Evolutionary conservation across 2,888 invertebrate genomes (phyloP), one percentile per base, ranked within the genome.

Genomic region (Pristionchus entomophagus): DNA sequence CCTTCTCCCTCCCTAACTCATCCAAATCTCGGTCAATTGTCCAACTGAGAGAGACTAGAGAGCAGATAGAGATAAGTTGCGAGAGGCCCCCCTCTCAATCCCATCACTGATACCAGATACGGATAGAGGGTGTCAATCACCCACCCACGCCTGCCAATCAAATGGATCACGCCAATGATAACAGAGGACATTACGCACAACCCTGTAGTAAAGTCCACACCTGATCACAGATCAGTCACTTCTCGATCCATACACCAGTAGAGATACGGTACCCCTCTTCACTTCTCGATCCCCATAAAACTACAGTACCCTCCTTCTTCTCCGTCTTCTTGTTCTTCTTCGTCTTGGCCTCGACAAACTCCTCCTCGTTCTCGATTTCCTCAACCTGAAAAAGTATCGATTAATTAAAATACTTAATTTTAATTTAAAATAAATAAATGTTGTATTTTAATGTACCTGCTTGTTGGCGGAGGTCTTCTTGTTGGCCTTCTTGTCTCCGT

Each of bases 251-350:
- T n/a, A n/a, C n/a, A n/a, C 0, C n/a, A 6, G 26, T 56, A 14
- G 22, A 26, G 29, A 81, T 81, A 32, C 62, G 45, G 65, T 56
- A 83, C 83, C 83, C 45, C 62, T 62, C 17, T 62, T 59, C 73
- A 80, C 26, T 80, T 35, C 35, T 35, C 56, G 6, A 35, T 38
- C 80, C 0, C n/a, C 17, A 51, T 56, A 14, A 35, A 26, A 53
- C 53, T 81, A 32, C 62, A 45, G 65, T 56, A 83, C 83, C 83
- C 45, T 83, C 83, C 17, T 62, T 59, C 83, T 83, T 83, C 59
- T 83, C 83, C 17, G 17, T n/a, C 62, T 62, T 83, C 83, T 83
- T 83, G 6, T n/a, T 35, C 83, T 83, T 83, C 83, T 83, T 83
- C 45, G 59, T 59, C 62, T 62, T 59, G 22, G 83, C 83, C 83